Conservation (phyloP, 2,113 vertebrate species). For the Coptodon bakossiorum region DNA sequence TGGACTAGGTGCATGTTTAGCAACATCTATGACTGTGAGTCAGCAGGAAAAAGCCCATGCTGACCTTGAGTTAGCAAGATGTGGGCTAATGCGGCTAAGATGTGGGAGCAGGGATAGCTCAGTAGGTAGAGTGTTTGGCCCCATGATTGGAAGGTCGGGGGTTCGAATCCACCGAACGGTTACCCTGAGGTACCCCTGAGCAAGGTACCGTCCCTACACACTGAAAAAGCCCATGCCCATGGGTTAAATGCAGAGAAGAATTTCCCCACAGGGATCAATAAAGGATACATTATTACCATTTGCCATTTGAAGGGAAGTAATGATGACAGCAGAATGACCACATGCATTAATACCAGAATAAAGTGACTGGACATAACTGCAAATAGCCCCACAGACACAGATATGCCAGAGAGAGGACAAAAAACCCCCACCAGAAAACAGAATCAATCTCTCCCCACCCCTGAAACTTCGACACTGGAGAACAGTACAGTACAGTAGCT, state of each 20-base stretch:
- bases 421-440: not conserved
- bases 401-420: not conserved
- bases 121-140: not conserved
- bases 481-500: slow-evolving; percentile 1
- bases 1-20: not conserved
- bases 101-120: not conserved
- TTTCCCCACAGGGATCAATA: not conserved
- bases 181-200: not conserved
- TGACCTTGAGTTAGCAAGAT: slow-evolving; percentile 54
- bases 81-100: slow-evolving; percentile 55
- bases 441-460: not conserved
- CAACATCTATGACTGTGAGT: slow-evolving; percentile 13
- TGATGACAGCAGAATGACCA: slow-evolving; percentile 41
- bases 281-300: not conserved
- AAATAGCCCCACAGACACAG: not conserved
- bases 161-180: not conserved
- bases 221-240: not conserved
- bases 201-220: not conserved
- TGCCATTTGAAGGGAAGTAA: slow-evolving; percentile 63
- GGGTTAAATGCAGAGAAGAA: not conserved
- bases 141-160: not conserved
- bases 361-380: not conserved
- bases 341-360: not conserved
- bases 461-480: not conserved
- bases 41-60: slow-evolving; percentile 51